These are phyloP conservation scores for Oreochromis aureus DNA, from an alignment of 2,113 vertebrate species.

Conservation along the genomic window DNA sequence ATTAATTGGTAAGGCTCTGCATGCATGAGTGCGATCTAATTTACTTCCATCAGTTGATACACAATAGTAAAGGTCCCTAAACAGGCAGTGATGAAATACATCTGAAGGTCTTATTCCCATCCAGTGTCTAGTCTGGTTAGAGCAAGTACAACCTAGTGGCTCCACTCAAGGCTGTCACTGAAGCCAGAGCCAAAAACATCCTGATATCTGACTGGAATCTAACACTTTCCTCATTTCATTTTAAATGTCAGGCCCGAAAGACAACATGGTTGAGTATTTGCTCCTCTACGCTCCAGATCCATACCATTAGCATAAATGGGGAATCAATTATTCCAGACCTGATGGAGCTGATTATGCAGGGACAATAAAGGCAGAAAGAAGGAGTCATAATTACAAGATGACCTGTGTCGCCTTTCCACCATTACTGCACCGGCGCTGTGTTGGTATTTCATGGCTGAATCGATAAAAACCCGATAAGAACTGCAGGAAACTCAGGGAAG, in stretches of 20 bases:
- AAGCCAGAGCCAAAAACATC: conserved; percentile 21
- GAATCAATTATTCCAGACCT: conserved; percentile 65
- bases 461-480: conserved; percentile 46
- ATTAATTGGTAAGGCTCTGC: conserved; percentile 58
- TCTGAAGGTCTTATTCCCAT: conserved; percentile 54
- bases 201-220: conserved; percentile 51
- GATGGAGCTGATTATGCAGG: conserved; percentile 63
- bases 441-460: conserved; percentile 55
- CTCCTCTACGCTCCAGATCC: conserved; percentile 55
- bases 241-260: conserved; percentile 65
- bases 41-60: conserved; percentile 63
- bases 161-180: conserved; percentile 3
- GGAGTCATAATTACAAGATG: conserved; percentile 63
- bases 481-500: not conserved
- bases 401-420: conserved; percentile 39
- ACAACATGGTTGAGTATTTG: conserved; percentile 65
- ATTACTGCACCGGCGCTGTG: conserved; percentile 17
- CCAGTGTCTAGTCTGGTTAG: conserved; percentile 53
- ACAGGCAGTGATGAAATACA: conserved; percentile 57
- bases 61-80: conserved; percentile 53
- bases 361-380: conserved; percentile 54
- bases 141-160: conserved; percentile 13
- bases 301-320: conserved; percentile 68
- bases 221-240: conserved; percentile 41
- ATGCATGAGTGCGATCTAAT: conserved; percentile 66